A percentile compares a stretch with the other conserved stretches of the same genome.
Conservation (phyloP, 1,140 invertebrate species). For the Halesus radiatus region DNA sequence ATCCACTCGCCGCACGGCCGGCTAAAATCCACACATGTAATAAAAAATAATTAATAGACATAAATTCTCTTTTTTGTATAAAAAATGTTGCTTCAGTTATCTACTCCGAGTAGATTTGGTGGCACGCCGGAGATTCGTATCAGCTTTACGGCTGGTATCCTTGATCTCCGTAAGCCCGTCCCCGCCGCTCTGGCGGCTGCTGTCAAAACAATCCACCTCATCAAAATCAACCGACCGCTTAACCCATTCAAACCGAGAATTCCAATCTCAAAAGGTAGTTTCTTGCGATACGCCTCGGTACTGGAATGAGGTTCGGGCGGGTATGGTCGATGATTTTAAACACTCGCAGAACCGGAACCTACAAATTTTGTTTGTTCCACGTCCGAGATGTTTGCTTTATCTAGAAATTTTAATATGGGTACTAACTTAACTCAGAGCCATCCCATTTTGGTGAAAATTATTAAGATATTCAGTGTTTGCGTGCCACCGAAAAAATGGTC, state of each 20-base stretch:
- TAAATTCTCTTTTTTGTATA: conserved; percentile 42
- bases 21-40: conserved; percentile 44
- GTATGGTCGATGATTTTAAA: conserved; percentile 15
- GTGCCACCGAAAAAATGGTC: not conserved
- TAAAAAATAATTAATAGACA: conserved; percentile 51
- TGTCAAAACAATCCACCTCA: not conserved
- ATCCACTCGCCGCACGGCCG: conserved; percentile 35
- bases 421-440: not conserved
- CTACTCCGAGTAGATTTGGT: conserved; percentile 26
- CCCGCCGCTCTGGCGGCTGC: not conserved
- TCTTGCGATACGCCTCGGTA: not conserved
- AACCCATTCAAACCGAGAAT: not conserved
- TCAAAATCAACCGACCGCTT: not conserved
- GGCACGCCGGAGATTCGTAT: conserved; percentile 38
- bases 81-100: conserved; percentile 43
- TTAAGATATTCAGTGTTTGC: conserved; percentile 18
- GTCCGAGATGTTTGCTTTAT: conserved; percentile 26
- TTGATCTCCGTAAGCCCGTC: not conserved
- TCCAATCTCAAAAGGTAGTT: too few relatives aligned
- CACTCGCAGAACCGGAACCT: conserved; percentile 31
- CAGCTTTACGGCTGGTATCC: conserved; percentile 41
- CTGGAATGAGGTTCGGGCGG: not conserved
- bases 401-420: conserved; percentile 6
- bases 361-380: conserved; percentile 35
- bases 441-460: conserved; percentile 32